Conservation (phyloP, 2,888 invertebrate species). For the Pimpla rufipes region DNA sequence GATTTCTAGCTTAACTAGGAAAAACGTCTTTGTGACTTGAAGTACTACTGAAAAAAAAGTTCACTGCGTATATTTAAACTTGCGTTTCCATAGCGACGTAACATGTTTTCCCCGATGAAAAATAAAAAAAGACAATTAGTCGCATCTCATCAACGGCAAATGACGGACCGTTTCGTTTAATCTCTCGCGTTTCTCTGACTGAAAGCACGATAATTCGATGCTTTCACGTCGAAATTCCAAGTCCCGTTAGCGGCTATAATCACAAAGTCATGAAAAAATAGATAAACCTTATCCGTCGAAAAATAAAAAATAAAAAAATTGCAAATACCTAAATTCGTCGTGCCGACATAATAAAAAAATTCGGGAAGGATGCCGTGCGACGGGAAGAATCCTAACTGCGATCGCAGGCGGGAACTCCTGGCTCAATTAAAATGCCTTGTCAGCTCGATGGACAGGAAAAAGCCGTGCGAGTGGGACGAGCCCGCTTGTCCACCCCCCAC, state of each 20-base stretch:
- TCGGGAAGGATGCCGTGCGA: constrained; percentile 81
- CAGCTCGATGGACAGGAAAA: constrained; percentile 82
- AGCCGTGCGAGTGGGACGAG: constrained; percentile 84
- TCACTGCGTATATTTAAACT: background rate
- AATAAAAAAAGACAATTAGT: constrained; percentile 53
- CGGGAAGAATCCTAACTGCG: constrained; percentile 81
- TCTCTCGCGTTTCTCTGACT: constrained; percentile 32
- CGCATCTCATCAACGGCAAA: constrained; percentile 36
- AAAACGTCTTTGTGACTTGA: too few relatives aligned
- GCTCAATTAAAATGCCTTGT: constrained; percentile 82
- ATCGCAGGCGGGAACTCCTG: constrained; percentile 79
- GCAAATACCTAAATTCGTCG: constrained; percentile 61
- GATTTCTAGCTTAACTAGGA: too few relatives aligned
- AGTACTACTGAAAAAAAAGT: too few relatives aligned
- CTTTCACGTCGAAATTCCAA: constrained; percentile 65
- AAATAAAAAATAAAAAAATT: constrained; percentile 51
- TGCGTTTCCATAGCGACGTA: constrained; percentile 41
- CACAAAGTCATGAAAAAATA: constrained; percentile 63
- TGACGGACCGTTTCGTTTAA: constrained; percentile 38
- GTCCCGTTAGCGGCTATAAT: constrained; percentile 49
- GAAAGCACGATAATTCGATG: constrained; percentile 58
- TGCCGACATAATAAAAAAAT: constrained; percentile 33
- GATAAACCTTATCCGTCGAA: constrained; percentile 21
- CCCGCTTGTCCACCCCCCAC: constrained; percentile 75
- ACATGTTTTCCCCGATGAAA: constrained; percentile 8